Base-by-base conservation (phyloP, 2,113 vertebrate genomes). In the Carettochelys insculpta region DNA sequence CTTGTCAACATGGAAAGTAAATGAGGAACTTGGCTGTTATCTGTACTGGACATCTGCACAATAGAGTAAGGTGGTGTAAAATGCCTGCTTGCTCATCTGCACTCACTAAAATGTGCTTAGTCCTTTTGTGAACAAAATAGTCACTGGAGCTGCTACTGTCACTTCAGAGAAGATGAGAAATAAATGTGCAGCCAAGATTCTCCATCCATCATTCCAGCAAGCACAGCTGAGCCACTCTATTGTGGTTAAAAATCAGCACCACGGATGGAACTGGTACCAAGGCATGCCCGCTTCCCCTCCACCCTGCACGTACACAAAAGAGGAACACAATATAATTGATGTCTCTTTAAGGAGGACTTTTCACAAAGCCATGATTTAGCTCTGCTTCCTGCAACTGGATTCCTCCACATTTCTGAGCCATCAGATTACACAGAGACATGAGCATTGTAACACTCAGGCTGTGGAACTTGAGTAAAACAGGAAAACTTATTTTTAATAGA, bases 401-500 rank as follows among this genome's bases (percentile, higher is more conserved):
- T 96, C 92, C 89, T 93, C 92, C 93, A 52, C 45, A 56, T 48
- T 81, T 89, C 87, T 92, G 79, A 92, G 91, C 87, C 92, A 95
- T 94, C 94, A 92, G 92, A 94, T 96, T 93, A 97, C 91, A 84
- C 92, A 85, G 3, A 76, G 92, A 89, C 85, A 80, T n/a, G 86
- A 54, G 80, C 38, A 2, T 88, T 89, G 48, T 87, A 92, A 54
- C 24, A 90, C 84, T 94, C 91, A 87, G 45, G 71, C 85, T 89
- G 71, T 81, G 95, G 76, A 90, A 76, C 16, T 76, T 89, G n/a
- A 53, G 1, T 76, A 29, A 50, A 73, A 84, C 79, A 83, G 90
- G 87, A 73, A 92, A 94, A 82, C 79, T 50, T 31, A 47, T 58
- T 91, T 50, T 38, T 92, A 87, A 88, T 92, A 11, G 82, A 94